phyloP scores from a whole-genome alignment of 2,888 invertebrate species.

The Andrena praecox region DNA sequence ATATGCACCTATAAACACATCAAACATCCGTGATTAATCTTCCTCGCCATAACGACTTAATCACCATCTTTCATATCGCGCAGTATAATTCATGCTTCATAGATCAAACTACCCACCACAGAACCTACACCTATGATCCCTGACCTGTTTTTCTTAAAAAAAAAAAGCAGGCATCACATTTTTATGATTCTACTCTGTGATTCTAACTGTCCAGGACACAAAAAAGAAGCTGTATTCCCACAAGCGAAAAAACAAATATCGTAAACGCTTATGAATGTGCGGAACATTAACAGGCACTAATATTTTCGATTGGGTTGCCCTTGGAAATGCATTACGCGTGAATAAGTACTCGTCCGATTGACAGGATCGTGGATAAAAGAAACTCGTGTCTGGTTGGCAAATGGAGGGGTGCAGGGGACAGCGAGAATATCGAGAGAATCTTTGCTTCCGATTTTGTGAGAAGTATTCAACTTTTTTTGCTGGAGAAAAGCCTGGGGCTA shows the following conservation, averaged over 20 bases:
- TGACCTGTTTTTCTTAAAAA: neutral
- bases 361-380: conserved; percentile 7
- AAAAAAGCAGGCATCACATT: no score
- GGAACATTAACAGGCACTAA: neutral
- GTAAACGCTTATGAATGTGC: neutral
- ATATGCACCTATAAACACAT: neutral
- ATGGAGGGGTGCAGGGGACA: conserved; percentile 10
- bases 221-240: neutral
- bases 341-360: conserved; percentile 18
- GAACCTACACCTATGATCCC: neutral
- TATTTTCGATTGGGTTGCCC: neutral
- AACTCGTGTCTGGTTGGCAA: conserved; percentile 9
- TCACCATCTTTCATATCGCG: neutral
- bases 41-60: conserved; percentile 1
- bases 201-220: neutral
- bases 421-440: conserved; percentile 19
- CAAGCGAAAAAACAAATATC: neutral
- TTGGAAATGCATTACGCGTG: neutral
- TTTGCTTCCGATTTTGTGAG: neutral
- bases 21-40: conserved; percentile 18
- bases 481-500: neutral
- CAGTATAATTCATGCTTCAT: conserved; percentile 6
- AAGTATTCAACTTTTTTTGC: conserved; percentile 25
- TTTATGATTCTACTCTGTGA: neutral
- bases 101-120: neutral